These are phyloP conservation scores for Neelides folsomi DNA, from an alignment of 2,888 invertebrate species.

Conservation along the genomic window DNA sequence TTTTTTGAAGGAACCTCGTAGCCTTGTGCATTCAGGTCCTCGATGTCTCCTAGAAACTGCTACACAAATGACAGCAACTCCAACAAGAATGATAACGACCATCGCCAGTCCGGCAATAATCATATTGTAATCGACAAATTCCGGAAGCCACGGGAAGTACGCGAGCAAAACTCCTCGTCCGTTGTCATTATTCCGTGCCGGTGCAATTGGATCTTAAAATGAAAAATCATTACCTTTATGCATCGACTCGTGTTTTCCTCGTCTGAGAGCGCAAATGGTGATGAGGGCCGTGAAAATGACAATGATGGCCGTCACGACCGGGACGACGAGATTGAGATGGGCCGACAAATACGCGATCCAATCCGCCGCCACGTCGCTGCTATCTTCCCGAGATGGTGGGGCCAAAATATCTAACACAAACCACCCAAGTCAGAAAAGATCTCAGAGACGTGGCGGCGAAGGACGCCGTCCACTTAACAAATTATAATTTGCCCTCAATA, in stretches of 20 bases:
- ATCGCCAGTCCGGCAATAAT: conserved; percentile 81
- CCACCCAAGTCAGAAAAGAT: no score
- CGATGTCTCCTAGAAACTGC: conserved; percentile 63
- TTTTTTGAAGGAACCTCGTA: conserved; percentile 48
- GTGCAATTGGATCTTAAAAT: conserved; percentile 62
- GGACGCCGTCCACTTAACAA: no score
- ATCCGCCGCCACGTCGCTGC: conserved; percentile 28
- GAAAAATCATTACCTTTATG: conserved; percentile 59
- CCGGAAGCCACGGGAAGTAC: conserved; percentile 60
- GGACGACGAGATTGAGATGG: conserved; percentile 80
- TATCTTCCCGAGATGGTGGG: conserved; percentile 29
- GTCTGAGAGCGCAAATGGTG: conserved; percentile 80
- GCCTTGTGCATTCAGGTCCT: conserved; percentile 54
- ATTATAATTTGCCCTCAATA: no score
- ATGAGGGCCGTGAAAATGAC: conserved; percentile 86
- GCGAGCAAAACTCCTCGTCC: conserved; percentile 25
- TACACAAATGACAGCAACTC: conserved; percentile 78
- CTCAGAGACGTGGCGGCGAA: no score
- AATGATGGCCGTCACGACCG: conserved; percentile 77
- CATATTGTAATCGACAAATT: conserved; percentile 79
- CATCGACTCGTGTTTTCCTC: conserved; percentile 55
- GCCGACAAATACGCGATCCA: conserved; percentile 30
- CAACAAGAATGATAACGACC: conserved; percentile 76
- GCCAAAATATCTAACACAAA: conserved; percentile 22
- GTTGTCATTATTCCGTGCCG: conserved; percentile 37